A percentile compares a stretch with the other conserved stretches of the same genome.
These are phyloP conservation scores for Remorina albescens DNA, from an alignment of 2,797 vertebrate genomes.

Conservation along the genomic window DNA sequence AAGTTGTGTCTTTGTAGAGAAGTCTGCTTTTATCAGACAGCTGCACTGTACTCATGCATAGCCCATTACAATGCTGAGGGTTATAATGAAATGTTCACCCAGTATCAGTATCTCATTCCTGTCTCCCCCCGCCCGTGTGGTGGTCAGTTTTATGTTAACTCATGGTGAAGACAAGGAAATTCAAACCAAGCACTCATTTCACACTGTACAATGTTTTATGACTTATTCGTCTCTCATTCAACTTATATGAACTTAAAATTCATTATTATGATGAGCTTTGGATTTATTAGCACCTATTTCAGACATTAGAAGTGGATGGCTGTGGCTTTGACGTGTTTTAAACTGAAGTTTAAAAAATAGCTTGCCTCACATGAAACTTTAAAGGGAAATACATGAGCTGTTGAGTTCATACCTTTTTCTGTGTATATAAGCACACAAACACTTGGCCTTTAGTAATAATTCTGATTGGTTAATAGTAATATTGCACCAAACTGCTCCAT, in stretches of 20 bases:
- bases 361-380: background rate
- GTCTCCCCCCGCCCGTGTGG: background rate
- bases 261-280: background rate
- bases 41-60: constrained; percentile 21
- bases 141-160: constrained; percentile 23
- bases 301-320: background rate
- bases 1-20: constrained; percentile 54
- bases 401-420: background rate
- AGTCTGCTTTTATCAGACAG: constrained; percentile 50
- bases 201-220: background rate
- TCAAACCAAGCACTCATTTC: background rate
- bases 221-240: background rate
- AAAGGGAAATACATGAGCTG: background rate
- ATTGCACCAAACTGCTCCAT: background rate
- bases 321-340: too few relatives aligned
- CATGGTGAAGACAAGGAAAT: background rate
- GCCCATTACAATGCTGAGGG: constrained; percentile 28
- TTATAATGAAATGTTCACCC: constrained; percentile 52
- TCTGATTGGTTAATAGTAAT: background rate
- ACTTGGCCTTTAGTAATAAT: background rate
- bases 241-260: background rate
- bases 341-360: too few relatives aligned
- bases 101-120: constrained; percentile 32
- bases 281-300: too few relatives aligned
- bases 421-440: background rate